Evolutionary conservation across 2,113 vertebrate species (phyloP).

Genomic region (Rhinogobius similis): DNA sequence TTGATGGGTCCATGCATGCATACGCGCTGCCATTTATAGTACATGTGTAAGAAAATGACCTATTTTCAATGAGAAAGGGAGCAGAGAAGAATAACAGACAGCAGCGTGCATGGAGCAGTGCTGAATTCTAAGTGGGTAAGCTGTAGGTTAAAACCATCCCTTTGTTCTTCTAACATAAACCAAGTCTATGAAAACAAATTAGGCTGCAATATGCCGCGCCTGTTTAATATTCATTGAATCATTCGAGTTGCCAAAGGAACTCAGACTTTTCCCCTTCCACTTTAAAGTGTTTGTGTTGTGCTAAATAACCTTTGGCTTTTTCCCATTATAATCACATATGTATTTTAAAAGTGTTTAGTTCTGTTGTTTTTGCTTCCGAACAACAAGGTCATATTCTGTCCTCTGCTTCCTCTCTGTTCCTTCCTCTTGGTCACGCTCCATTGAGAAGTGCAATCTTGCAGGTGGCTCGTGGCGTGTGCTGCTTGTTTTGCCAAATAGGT

Average conservation of each 20-base stretch:
- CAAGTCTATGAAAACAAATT: constrained; percentile 53
- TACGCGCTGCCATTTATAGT: constrained; percentile 52
- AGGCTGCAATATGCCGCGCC: constrained; percentile 20
- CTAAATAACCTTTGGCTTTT: constrained; percentile 48
- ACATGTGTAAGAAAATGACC: constrained; percentile 40
- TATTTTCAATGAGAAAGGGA: constrained; percentile 51
- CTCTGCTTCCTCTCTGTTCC: constrained; percentile 22
- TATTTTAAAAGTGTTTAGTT: constrained; percentile 4
- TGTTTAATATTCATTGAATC: constrained; percentile 57
- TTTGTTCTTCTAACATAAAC: constrained; percentile 43
- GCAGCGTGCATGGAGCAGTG: constrained; percentile 6
- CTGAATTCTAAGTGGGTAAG: constrained; percentile 39
- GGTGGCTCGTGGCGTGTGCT: constrained; percentile 45
- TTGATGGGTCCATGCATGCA: constrained; percentile 43
- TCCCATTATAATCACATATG: constrained; percentile 25
- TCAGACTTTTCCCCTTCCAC: constrained; percentile 59
- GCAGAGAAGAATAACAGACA: constrained; percentile 42
- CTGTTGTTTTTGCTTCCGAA: constrained; percentile 4
- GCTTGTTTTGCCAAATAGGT: constrained; percentile 51
- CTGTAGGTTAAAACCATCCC: constrained; percentile 37
- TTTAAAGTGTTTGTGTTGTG: constrained; percentile 39
- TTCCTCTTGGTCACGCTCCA: constrained; percentile 34
- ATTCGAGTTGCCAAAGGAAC: constrained; percentile 45
- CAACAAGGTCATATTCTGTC: constrained; percentile 44
- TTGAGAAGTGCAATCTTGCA: constrained; percentile 51